A percentile compares a stretch with the other conserved stretches of the same genome.
Conservation (phyloP, 2,113 vertebrate genomes). For the Halcyon malimbica region DNA sequence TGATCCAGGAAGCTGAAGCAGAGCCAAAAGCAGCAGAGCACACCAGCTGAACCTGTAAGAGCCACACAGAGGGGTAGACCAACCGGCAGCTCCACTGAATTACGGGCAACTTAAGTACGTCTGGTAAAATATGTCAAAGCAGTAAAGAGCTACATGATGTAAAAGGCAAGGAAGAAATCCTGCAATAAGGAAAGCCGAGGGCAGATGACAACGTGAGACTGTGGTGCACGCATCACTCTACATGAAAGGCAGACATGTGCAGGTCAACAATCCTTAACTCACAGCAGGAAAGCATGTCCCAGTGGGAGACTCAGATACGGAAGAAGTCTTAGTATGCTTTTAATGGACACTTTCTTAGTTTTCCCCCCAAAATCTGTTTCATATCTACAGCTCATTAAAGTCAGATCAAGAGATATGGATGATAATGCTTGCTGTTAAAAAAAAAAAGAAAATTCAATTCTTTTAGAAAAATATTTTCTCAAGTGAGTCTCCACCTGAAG, state of each 20-base stretch:
- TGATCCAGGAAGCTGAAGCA: neutral
- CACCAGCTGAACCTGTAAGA: neutral
- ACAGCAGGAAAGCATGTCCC: rapidly evolving
- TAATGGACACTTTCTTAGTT: neutral
- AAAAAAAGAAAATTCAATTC: neutral
- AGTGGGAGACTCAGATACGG: neutral
- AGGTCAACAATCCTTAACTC: neutral
- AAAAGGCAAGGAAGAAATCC: neutral
- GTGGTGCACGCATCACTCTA: neutral
- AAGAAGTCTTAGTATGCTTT: neutral
- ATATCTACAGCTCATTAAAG: neutral
- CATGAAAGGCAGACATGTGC: rapidly evolving
- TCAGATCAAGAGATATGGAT: neutral
- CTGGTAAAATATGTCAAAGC: neutral
- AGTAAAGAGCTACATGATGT: neutral
- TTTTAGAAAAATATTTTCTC: neutral
- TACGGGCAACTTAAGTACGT: neutral
- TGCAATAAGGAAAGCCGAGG: neutral
- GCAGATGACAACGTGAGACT: neutral
- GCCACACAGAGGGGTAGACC: neutral
- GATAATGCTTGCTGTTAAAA: neutral
- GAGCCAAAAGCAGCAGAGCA: neutral
- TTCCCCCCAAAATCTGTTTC: neutral
- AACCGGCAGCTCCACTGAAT: neutral
- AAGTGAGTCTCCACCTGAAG: neutral